Evolutionary conservation across 2,797 vertebrate species (phyloP).

Genomic region (Falco peregrinus): DNA sequence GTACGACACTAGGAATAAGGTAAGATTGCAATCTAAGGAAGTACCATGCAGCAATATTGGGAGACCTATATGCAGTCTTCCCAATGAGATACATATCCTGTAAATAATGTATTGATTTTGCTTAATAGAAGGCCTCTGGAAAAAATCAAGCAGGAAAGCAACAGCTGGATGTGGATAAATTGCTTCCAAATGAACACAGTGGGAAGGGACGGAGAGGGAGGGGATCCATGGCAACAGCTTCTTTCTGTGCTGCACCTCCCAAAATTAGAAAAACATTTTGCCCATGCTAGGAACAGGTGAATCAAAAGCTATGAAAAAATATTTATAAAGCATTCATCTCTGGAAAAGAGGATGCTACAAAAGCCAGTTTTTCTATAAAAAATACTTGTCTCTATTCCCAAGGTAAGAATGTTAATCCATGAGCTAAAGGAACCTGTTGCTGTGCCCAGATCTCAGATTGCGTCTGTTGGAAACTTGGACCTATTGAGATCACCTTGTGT

Average conservation of each 20-base stretch:
- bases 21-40: neutral
- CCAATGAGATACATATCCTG: neutral
- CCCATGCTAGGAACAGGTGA: neutral
- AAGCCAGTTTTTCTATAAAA: neutral
- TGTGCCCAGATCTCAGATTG: neutral
- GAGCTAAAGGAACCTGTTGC: neutral
- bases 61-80: neutral
- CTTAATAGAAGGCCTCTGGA: neutral
- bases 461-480: neutral
- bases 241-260: neutral
- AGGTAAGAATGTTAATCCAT: neutral
- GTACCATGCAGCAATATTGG: neutral
- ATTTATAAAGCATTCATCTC: neutral
- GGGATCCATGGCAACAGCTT: slow-evolving; percentile 29
- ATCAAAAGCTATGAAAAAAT: neutral
- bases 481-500: neutral
- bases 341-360: neutral
- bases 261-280: neutral
- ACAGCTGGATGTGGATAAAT: neutral
- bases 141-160: neutral
- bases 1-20: neutral
- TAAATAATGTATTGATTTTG: neutral
- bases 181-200: neutral
- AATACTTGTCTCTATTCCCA: neutral
- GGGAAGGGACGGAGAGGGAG: neutral